Percentiles rank a stretch among this genome's conserved stretches.
Conservation (phyloP, 2,113 vertebrate genomes). For the Muscicapa adusta region DNA sequence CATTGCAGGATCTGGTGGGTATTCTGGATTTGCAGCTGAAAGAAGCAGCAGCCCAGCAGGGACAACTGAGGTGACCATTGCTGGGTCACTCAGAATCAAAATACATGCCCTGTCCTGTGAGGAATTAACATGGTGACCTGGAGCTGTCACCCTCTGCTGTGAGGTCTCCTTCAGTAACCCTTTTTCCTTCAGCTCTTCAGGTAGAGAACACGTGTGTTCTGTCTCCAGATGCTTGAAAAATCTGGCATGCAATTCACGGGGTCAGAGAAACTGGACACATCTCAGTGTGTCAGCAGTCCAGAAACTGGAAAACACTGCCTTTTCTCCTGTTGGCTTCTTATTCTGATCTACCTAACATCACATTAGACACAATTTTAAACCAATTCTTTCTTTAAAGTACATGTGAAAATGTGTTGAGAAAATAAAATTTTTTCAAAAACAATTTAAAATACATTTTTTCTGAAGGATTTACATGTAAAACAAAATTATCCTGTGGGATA, state of each 20-base stretch:
- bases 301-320: neutral
- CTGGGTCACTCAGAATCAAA: neutral
- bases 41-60: neutral
- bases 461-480: neutral
- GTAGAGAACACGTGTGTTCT: neutral
- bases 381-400: neutral
- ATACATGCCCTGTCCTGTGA: neutral
- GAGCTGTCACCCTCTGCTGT: neutral
- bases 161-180: neutral
- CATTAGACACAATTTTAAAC: neutral
- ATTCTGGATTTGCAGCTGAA: neutral
- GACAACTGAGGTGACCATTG: neutral
- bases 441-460: neutral
- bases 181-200: neutral
- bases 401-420: neutral
- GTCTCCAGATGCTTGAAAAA: neutral
- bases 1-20: neutral
- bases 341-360: neutral
- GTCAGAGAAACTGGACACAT: neutral
- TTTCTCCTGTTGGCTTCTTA: neutral
- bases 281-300: neutral
- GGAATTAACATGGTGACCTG: neutral
- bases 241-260: accelerated
- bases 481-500: neutral
- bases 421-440: neutral